Percentiles rank a stretch among this genome's conserved stretches.
These are phyloP conservation scores for Leptinotarsa texana DNA, from an alignment of 1,140 invertebrate species.

Conservation along the genomic window DNA sequence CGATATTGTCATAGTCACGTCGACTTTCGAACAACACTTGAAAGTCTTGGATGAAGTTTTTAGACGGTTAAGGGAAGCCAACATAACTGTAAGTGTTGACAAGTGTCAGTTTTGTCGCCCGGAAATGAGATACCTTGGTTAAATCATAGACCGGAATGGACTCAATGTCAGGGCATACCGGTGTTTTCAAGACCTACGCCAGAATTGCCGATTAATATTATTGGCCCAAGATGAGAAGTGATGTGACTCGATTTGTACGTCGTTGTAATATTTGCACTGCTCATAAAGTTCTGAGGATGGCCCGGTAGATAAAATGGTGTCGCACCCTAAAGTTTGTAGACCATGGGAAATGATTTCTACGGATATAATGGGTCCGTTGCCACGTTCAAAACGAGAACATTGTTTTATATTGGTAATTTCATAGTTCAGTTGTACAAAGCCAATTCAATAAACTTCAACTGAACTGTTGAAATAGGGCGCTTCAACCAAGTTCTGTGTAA, in stretches of 20 bases:
- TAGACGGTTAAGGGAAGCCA: too few relatives aligned
- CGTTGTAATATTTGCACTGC: neutral
- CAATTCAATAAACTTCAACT: neutral
- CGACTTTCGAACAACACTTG: too few relatives aligned
- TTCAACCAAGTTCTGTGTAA: neutral
- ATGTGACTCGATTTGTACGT: conserved; percentile 5
- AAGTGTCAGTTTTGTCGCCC: too few relatives aligned
- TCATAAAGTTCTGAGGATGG: neutral
- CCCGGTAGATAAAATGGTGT: conserved; percentile 24
- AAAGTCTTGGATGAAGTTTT: too few relatives aligned
- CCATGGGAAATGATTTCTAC: conserved; percentile 33
- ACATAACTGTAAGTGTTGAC: too few relatives aligned
- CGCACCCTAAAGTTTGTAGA: conserved; percentile 31
- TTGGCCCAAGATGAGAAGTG: conserved; percentile 13
- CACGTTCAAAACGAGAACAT: conserved; percentile 31
- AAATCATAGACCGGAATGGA: too few relatives aligned
- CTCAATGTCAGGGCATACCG: conserved; percentile 24
- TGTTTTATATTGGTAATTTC: neutral
- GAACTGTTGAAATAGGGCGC: neutral
- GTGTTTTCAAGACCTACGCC: conserved; percentile 23
- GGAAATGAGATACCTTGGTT: too few relatives aligned
- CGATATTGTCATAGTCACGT: too few relatives aligned
- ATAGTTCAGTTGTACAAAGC: conserved; percentile 4
- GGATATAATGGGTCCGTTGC: conserved; percentile 34
- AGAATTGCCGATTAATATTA: conserved; percentile 20